Percentiles rank a stretch among this genome's conserved stretches.
Conservation (phyloP, 2,113 vertebrate species). For the Aptenodytes forsteri region DNA sequence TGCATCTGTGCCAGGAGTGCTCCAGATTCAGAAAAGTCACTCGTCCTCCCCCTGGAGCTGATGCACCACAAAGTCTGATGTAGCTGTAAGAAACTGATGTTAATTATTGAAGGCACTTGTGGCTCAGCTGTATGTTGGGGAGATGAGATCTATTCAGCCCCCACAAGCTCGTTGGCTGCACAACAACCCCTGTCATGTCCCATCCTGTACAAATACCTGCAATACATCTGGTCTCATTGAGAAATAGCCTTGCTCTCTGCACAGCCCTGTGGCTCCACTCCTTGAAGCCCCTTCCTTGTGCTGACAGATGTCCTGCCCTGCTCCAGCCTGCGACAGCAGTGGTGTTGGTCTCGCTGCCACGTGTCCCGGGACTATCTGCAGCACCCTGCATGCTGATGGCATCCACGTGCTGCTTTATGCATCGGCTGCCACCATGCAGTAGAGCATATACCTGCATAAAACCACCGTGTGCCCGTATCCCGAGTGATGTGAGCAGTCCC, state of each 20-base stretch:
- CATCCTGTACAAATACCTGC: background rate
- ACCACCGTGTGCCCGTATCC: rapidly evolving
- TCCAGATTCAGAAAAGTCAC: background rate
- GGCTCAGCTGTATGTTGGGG: background rate
- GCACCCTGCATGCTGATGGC: rapidly evolving
- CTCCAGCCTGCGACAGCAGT: background rate
- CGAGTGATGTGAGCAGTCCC: background rate
- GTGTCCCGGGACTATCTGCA: background rate
- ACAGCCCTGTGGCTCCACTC: background rate
- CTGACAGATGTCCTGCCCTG: background rate
- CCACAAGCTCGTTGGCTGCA: background rate
- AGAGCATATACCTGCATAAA: background rate
- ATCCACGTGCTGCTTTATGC: rapidly evolving
- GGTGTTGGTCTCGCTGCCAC: rapidly evolving
- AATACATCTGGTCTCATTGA: background rate
- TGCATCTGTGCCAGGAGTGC: background rate
- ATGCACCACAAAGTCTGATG: background rate
- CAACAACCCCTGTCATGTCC: background rate
- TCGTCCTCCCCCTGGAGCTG: background rate
- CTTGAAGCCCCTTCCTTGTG: background rate
- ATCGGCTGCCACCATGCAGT: background rate
- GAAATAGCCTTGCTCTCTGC: background rate
- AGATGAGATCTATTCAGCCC: background rate
- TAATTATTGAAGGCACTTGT: background rate
- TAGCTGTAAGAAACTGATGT: background rate